Evolutionary conservation across 2,888 invertebrate species (phyloP).

Genomic region (Coremacera marginata): DNA sequence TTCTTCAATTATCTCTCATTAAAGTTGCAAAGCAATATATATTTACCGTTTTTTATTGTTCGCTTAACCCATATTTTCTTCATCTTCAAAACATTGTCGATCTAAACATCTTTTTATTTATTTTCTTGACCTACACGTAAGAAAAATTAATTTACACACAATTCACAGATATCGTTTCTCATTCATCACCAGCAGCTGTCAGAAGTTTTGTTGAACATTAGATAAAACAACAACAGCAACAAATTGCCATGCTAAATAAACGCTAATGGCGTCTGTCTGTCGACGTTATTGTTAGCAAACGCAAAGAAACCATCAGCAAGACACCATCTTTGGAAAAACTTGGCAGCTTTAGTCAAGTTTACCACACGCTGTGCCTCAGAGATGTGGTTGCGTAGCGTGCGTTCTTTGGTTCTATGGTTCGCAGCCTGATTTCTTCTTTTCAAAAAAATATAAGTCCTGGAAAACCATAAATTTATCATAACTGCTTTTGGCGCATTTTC

Average conservation of each 20-base stretch:
- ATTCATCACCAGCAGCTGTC: background rate
- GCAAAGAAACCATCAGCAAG: background rate
- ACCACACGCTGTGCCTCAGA: background rate
- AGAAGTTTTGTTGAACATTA: background rate
- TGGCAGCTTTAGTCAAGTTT: background rate
- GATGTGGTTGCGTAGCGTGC: background rate
- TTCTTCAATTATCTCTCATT: background rate
- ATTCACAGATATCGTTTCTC: no score
- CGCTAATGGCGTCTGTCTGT: conserved; percentile 18
- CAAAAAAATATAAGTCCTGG: conserved; percentile 18
- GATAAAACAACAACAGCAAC: conserved; percentile 10
- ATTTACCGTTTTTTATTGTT: no score
- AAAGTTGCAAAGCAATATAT: no score
- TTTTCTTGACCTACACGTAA: background rate
- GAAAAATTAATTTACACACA: background rate
- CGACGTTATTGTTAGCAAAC: background rate
- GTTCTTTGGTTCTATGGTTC: background rate
- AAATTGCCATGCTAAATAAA: conserved; percentile 15
- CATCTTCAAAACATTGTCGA: no score
- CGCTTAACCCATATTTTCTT: no score
- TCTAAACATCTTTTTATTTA: no score
- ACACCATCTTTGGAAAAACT: background rate
- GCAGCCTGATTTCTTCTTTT: no score
- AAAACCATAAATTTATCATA: conserved; percentile 43
- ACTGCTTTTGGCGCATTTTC: conserved; percentile 36